phyloP scores from a whole-genome alignment of 2,113 vertebrate genomes.

The Phycodurus eques region DNA sequence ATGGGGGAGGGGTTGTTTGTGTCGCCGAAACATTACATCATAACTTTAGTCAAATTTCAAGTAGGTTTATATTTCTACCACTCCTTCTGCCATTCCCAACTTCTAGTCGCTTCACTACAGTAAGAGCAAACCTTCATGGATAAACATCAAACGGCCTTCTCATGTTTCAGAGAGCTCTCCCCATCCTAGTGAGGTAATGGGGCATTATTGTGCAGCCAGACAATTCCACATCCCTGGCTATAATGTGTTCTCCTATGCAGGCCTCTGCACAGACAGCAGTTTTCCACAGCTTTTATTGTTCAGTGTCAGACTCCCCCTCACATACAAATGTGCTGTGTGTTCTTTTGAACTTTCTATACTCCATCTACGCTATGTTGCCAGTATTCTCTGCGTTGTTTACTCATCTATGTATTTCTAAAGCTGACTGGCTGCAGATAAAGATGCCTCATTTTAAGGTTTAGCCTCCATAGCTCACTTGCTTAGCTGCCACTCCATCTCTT shows the following conservation, averaged over 20 bases:
- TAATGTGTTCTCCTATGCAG: constrained; percentile 45
- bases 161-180: constrained; percentile 54
- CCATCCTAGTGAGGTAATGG: constrained; percentile 40
- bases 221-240: constrained; percentile 38
- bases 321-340: constrained; percentile 46
- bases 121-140: constrained; percentile 34
- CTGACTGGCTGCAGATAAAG: background rate
- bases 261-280: constrained; percentile 56
- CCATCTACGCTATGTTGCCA: constrained; percentile 8
- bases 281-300: constrained; percentile 56
- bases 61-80: constrained; percentile 9
- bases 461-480: background rate
- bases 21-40: constrained; percentile 61
- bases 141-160: constrained; percentile 27
- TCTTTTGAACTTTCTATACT: constrained; percentile 42
- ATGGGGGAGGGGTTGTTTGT: constrained; percentile 49
- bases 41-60: constrained; percentile 35
- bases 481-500: constrained; percentile 5
- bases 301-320: background rate
- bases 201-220: constrained; percentile 47
- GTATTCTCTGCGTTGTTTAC: constrained; percentile 6
- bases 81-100: constrained; percentile 5
- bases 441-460: constrained; percentile 9
- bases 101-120: background rate
- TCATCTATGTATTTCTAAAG: background rate